phyloP scores from a whole-genome alignment of 2,797 vertebrate species.

The Telmatherina bonti region DNA sequence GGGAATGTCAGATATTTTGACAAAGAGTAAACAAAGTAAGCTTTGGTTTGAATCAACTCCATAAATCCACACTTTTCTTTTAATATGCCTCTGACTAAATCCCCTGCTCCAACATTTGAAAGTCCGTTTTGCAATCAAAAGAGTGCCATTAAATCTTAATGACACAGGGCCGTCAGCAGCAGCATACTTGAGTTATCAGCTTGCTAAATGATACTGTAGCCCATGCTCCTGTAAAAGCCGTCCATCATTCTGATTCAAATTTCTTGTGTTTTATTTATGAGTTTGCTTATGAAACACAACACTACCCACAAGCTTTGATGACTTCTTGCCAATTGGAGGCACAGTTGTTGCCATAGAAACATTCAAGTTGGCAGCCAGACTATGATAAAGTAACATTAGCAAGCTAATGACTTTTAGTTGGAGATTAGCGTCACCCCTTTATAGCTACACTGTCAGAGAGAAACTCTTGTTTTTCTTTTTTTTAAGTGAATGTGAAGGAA shows the following conservation, averaged over 20 bases:
- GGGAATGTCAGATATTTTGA: constrained; percentile 8
- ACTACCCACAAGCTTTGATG: constrained; percentile 55
- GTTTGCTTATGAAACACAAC: constrained; percentile 52
- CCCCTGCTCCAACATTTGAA: constrained; percentile 24
- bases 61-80: constrained; percentile 4
- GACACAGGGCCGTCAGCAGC: constrained; percentile 49
- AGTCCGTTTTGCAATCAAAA: constrained; percentile 46
- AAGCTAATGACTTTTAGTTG: constrained; percentile 19
- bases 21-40: background rate
- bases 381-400: constrained; percentile 24
- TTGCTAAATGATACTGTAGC: constrained; percentile 46
- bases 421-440: constrained; percentile 10
- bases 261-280: constrained; percentile 66
- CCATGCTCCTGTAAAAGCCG: constrained; percentile 28
- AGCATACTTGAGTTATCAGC: constrained; percentile 40
- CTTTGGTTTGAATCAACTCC: constrained; percentile 16
- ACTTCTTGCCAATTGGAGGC: constrained; percentile 37
- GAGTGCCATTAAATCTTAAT: constrained; percentile 59
- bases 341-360: constrained; percentile 68
- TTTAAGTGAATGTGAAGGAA: background rate
- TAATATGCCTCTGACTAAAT: constrained; percentile 23
- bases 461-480: background rate
- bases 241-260: constrained; percentile 58
- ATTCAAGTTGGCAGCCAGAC: constrained; percentile 38
- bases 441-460: background rate